Evolutionary conservation across 2,888 invertebrate species (phyloP).

Genomic region (Caenorhabditis wallacei): DNA sequence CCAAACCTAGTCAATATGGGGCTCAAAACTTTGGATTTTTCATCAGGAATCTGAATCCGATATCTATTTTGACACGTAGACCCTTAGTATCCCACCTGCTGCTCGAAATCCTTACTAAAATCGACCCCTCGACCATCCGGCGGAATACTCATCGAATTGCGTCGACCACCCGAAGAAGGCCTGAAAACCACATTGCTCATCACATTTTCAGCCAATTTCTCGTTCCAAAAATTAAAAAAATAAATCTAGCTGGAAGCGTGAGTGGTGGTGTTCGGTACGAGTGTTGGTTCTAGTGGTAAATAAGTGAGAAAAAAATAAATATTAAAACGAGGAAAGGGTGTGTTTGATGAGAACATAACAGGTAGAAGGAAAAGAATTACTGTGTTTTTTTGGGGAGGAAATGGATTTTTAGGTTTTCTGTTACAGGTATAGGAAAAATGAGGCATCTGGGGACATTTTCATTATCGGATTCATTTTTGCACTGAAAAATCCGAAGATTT

Average conservation of each 20-base stretch:
- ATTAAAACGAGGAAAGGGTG: constrained; percentile 32
- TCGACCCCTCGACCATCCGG: constrained; percentile 78
- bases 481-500: neutral
- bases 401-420: neutral
- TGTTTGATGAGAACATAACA: constrained; percentile 44
- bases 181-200: constrained; percentile 51
- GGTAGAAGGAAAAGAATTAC: constrained; percentile 22
- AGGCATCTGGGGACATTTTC: neutral
- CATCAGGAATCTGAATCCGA: neutral
- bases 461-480: neutral
- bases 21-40: neutral
- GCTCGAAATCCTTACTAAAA: constrained; percentile 77
- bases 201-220: neutral
- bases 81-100: constrained; percentile 48
- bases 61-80: no score
- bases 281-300: neutral
- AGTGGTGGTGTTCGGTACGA: neutral
- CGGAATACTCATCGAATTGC: constrained; percentile 78
- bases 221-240: constrained; percentile 10
- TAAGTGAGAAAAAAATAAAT: constrained; percentile 5
- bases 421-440: neutral
- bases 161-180: constrained; percentile 74
- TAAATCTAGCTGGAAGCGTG: constrained; percentile 44
- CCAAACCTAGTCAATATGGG: neutral
- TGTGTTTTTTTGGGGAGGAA: neutral